Evolutionary conservation across 2,797 vertebrate species (phyloP), one percentile per base, ranked within the genome.

Genomic region (Anguilla obscura): DNA sequence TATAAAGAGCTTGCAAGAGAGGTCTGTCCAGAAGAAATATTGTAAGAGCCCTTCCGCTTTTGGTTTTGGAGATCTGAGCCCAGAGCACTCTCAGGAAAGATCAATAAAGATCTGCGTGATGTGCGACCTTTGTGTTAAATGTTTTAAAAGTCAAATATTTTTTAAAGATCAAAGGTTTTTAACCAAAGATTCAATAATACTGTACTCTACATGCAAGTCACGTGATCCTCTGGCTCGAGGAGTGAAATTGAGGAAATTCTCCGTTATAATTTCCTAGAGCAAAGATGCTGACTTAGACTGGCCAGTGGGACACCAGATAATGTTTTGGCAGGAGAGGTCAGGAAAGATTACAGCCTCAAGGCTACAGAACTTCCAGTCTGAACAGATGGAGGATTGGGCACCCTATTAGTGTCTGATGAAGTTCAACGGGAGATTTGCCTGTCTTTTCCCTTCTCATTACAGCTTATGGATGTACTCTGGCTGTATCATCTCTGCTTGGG

Each of bases 321-420:
- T 36, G 14, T 80, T 80, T 1, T 80, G 76, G 40, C 27, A 12
- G 12, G 71, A 30, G 12, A 74, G 71, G 30, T 36, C 71, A 74
- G 12, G 27, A 74, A 74, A 24, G 76, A 10, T 74, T 12, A 14
- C 30, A 7, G 14, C 16, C 36, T 45, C 16, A 0, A 80, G 76
- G 36, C 21, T 80, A 36, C 76, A 45, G 76, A 24, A 10, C 40
- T 1, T 18, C 8, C 76, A 66, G 84, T 3, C 90, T 88, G 93
- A 95, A 91, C 95, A 95, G 95, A 96, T 96, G 94, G 94, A 91
- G 94, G 92, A 94, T 96, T 94, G 94, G 88, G 91, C 24, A 66
- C 82, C 91, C 90, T 90, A 89, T 91, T 87, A 91, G 90, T 94
- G 93, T 89, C 92, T 94, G 94, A 93, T 85, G 52, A 83, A 90